Base-by-base conservation (phyloP, 1,140 invertebrate genomes). In the Zophobas atratus region DNA sequence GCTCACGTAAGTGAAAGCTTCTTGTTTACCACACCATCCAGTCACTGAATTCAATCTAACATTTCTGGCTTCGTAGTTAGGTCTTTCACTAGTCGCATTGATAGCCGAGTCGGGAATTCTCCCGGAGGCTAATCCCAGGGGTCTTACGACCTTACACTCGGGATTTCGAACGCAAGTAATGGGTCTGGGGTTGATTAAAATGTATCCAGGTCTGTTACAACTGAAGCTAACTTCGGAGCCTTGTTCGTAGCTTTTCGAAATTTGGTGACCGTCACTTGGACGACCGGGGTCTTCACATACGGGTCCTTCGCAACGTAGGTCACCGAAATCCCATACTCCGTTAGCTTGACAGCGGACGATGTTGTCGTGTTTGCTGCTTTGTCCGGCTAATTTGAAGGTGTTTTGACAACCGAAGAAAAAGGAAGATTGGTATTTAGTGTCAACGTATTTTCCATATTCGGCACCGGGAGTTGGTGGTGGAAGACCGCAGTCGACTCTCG, bases 361-460 rank as follows among this genome's bases (percentile, higher is more conserved):
- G 84, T 97, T 97, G 82, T 99, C 97, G 81, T 96, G 94, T 81
- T 93, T 93, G 43, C 92, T 94, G 0, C 95, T 97, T 89, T 98
- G 96, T 1, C 97, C 97, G 36, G 96, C 96, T 34, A 98, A 86
- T 84, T 96, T 97, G 85, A 98, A 98, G 0, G 97, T 98, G 83
- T 98, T 95, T 88, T 98, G 96, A 85, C 98, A 99, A 43, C 96
- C 96, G 85, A 99, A 99, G 89, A 96, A 97, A 88, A 98, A 99
- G 0, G 93, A 97, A 36, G 96, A 96, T 86, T 97, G 94, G 83
- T 94, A 97, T 85, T 93, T 93, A 0, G 96, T 98, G 83, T 98
- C 96, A 6, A 92, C 86, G 81, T 93, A 96, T 86, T 94, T 91
- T 4, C 96, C 96, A 82, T 98, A 97, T 85, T 95, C 95, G 6